A percentile compares a stretch with the other conserved stretches of the same genome.
Conservation (phyloP, 2,888 invertebrate genomes). For the Capitulum mitella region DNA sequence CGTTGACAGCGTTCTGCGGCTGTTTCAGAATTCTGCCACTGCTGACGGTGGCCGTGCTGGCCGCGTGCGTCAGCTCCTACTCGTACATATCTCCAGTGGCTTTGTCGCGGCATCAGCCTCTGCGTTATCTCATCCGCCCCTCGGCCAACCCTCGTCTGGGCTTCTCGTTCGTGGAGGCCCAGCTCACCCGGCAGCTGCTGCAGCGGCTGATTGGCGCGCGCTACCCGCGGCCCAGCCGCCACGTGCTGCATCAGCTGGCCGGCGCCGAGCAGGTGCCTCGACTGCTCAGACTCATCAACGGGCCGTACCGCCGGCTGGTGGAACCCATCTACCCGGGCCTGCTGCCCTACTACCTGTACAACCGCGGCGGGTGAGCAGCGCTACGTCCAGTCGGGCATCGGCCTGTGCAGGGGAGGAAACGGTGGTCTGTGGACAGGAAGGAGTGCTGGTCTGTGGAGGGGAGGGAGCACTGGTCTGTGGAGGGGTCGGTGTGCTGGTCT, state of each 20-base stretch:
- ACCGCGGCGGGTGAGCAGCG: neutral
- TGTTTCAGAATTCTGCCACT: neutral
- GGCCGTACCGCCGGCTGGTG: neutral
- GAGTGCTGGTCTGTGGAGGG: too few species aligned
- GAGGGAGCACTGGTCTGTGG: too few species aligned
- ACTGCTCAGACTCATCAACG: neutral
- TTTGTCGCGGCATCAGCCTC: neutral
- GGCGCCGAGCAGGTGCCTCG: neutral
- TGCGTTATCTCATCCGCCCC: neutral
- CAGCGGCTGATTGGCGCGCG: neutral
- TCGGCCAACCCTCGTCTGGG: neutral
- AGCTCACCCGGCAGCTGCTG: neutral
- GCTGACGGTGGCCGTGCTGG: neutral
- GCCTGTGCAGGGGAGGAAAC: too few species aligned
- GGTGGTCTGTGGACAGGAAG: too few species aligned
- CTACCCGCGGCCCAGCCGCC: neutral
- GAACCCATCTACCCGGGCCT: neutral
- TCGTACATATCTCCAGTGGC: neutral
- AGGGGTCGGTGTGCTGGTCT: too few species aligned
- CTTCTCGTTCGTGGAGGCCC: conserved; percentile 4
- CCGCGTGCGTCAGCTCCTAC: neutral
- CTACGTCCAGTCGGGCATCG: too few species aligned
- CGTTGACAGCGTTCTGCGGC: too few species aligned
- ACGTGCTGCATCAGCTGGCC: neutral
- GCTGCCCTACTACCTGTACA: conserved; percentile 12